Evolutionary conservation across 2,113 vertebrate species (phyloP).

Genomic region (Sapajus apella): DNA sequence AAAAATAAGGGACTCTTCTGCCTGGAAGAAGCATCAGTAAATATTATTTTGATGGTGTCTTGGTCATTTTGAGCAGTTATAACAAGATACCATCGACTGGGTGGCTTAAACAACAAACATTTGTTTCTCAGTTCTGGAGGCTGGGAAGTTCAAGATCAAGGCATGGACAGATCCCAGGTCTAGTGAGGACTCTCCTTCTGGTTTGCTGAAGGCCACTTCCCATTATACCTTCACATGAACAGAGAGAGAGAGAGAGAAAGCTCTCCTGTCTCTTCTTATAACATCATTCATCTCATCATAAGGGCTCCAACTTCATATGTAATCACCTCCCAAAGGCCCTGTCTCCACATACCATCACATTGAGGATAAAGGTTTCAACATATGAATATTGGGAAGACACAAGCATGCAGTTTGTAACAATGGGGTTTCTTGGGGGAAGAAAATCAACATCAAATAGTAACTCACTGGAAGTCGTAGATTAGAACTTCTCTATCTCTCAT

Average conservation of each 20-base stretch:
- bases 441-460: neutral
- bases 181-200: neutral
- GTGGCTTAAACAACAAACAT: neutral
- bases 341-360: neutral
- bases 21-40: neutral
- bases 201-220: neutral
- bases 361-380: neutral
- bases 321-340: neutral
- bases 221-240: too few relatives aligned
- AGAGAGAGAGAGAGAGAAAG: neutral
- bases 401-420: neutral
- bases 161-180: neutral
- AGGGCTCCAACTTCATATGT: neutral
- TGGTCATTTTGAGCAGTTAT: neutral
- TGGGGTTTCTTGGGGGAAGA: neutral
- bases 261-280: neutral
- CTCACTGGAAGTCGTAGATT: neutral
- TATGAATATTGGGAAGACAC: neutral
- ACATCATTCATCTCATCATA: neutral
- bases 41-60: neutral
- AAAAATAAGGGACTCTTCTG: neutral
- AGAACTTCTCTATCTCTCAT: neutral
- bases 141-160: neutral
- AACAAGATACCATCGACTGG: neutral
- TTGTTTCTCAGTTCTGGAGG: neutral